A percentile compares a stretch with the other conserved stretches of the same genome.
Evolutionary conservation across 2,113 vertebrate genomes (phyloP).

Genomic region (Dascyllus trimaculatus): DNA sequence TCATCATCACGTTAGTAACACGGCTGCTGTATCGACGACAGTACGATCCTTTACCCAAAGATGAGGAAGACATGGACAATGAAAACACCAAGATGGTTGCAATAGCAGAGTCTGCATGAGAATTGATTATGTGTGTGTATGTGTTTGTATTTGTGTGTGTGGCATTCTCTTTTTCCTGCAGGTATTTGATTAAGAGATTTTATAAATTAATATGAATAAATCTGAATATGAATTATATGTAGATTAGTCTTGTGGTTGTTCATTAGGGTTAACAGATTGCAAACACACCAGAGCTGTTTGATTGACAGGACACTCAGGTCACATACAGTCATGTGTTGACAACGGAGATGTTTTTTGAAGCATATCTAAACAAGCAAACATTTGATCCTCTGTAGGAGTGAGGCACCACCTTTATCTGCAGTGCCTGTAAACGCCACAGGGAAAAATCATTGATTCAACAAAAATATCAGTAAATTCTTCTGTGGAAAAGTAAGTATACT

Average conservation of each 20-base stretch:
- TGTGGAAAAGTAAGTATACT: too few relatives aligned
- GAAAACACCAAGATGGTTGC: slow-evolving; percentile 67
- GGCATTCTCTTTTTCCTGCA: slow-evolving; percentile 17
- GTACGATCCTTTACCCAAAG: slow-evolving; percentile 75
- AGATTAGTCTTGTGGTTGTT: slow-evolving; percentile 19
- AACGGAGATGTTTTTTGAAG: background rate
- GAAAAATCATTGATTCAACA: too few relatives aligned
- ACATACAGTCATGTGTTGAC: background rate
- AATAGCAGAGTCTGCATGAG: slow-evolving; percentile 56
- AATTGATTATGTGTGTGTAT: slow-evolving; percentile 13
- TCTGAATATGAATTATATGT: slow-evolving; percentile 20
- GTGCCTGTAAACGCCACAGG: too few relatives aligned
- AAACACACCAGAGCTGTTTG: background rate
- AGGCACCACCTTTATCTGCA: too few relatives aligned
- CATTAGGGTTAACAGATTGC: background rate
- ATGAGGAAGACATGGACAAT: slow-evolving; percentile 65
- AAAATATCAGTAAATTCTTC: too few relatives aligned
- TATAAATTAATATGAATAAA: slow-evolving; percentile 25
- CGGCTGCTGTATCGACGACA: slow-evolving; percentile 85
- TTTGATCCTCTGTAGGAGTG: too few relatives aligned
- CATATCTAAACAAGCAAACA: background rate
- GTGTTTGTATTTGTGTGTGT: background rate
- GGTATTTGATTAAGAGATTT: slow-evolving; percentile 39
- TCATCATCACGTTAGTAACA: slow-evolving; percentile 89
- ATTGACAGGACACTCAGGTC: background rate